Conservation (phyloP, 1,140 invertebrate genomes). For the Bombus affinis region DNA sequence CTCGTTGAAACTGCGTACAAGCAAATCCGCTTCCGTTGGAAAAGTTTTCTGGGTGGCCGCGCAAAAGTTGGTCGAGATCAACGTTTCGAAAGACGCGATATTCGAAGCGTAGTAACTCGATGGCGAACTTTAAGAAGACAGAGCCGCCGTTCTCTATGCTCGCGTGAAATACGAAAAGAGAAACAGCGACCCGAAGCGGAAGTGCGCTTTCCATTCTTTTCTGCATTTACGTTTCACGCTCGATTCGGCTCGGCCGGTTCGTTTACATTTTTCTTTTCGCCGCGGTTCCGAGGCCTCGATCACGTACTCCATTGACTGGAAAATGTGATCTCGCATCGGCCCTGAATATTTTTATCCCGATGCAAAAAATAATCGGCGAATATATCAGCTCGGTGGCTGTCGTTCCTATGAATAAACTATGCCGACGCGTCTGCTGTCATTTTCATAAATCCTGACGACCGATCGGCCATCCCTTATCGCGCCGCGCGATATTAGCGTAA, state of each 20-base stretch:
- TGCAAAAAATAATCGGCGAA: slow-evolving; percentile 53
- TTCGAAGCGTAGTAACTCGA: neutral
- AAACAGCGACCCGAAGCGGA: neutral
- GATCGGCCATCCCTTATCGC: neutral
- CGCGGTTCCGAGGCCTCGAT: slow-evolving; percentile 27
- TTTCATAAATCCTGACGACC: neutral
- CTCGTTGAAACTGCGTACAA: neutral
- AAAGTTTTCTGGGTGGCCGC: neutral
- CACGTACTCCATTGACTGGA: slow-evolving; percentile 56
- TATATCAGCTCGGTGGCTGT: slow-evolving; percentile 32
- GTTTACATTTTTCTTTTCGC: slow-evolving; percentile 29
- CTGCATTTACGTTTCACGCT: slow-evolving; percentile 13
- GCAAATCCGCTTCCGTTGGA: neutral
- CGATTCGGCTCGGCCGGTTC: slow-evolving; percentile 12
- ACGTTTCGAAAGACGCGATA: neutral
- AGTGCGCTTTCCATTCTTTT: neutral
- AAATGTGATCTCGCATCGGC: slow-evolving; percentile 48
- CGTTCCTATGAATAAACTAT: slow-evolving; percentile 52
- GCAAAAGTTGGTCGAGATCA: neutral
- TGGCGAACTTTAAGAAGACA: neutral
- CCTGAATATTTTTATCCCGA: slow-evolving; percentile 52
- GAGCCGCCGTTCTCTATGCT: neutral
- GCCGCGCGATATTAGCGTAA: neutral
- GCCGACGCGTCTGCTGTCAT: slow-evolving; percentile 26
- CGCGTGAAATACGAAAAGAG: neutral